Percentiles rank a stretch among this genome's conserved stretches.
Evolutionary conservation across 53 echinoderm and acorn worm genomes (phyloP).

Genomic region (Patiria pectinifera): DNA sequence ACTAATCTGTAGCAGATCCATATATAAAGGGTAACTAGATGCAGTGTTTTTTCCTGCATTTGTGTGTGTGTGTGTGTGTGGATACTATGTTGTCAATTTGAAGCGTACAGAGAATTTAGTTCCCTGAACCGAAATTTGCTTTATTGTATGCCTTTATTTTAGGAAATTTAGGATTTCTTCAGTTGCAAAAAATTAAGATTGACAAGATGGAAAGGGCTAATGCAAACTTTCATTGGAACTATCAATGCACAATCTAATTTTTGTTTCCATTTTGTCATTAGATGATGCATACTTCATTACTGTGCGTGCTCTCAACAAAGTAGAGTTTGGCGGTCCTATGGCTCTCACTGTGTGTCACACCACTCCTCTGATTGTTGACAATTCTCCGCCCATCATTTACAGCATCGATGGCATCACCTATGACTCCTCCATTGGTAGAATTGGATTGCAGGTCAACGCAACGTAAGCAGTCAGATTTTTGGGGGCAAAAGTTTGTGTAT

Average conservation of each 20-base stretch:
- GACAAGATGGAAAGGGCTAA: no score
- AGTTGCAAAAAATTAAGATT: no score
- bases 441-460: slow-evolving; percentile 52
- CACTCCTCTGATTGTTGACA: slow-evolving; percentile 64
- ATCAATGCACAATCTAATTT: not conserved
- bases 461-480: slow-evolving; percentile 12
- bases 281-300: slow-evolving; percentile 67
- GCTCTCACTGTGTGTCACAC: slow-evolving; percentile 67
- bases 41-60: no score
- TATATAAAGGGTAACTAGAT: no score
- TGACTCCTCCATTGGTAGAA: slow-evolving; percentile 27
- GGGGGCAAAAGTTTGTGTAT: not conserved
- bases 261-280: not conserved
- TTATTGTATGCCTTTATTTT: no score
- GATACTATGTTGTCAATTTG: no score
- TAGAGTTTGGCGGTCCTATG: slow-evolving; percentile 78
- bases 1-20: no score
- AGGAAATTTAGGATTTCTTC: no score
- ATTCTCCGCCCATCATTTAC: slow-evolving; percentile 66
- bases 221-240: not conserved
- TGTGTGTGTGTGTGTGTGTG: no score
- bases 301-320: slow-evolving; percentile 69
- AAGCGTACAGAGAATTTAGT: no score
- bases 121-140: no score
- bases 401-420: slow-evolving; percentile 64